A percentile compares a stretch with the other conserved stretches of the same genome.
These are phyloP conservation scores for Epizoanthus illoricatus DNA, from an alignment of 92 coral and sea anemone species.

Conservation along the genomic window DNA sequence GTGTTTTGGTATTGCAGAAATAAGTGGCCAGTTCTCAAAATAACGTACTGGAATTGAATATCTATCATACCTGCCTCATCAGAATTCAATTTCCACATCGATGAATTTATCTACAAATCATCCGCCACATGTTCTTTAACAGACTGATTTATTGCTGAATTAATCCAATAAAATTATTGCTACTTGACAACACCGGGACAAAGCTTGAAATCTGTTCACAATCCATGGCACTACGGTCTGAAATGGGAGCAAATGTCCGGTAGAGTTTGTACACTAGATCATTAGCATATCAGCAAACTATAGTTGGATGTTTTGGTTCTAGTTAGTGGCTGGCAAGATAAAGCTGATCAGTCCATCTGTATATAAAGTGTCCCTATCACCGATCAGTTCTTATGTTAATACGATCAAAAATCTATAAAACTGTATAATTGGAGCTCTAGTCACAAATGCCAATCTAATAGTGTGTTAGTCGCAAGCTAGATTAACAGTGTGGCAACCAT, in stretches of 20 bases:
- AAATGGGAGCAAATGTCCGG: not conserved
- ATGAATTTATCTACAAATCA: not conserved
- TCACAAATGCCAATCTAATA: conserved; percentile 1
- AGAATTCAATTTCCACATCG: conserved; percentile 1
- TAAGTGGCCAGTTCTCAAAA: no score
- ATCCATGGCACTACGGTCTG: not conserved
- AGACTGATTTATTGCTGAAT: conserved; percentile 19
- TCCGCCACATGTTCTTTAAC: conserved; percentile 6
- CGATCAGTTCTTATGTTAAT: not conserved
- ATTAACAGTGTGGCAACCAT: not conserved
- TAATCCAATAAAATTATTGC: not conserved
- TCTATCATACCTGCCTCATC: no score
- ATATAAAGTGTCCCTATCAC: conserved; percentile 7
- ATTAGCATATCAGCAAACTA: conserved; percentile 4
- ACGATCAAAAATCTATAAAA: conserved; percentile 10
- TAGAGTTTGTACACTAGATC: not conserved
- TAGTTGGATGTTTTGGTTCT: no score
- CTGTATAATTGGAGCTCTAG: not conserved
- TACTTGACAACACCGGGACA: not conserved
- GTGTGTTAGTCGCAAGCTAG: not conserved
- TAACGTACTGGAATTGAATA: no score
- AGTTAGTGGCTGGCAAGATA: no score
- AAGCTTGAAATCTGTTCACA: not conserved
- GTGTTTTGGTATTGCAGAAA: no score
- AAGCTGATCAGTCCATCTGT: conserved; percentile 1